phyloP scores from a whole-genome alignment of 2,888 invertebrate genomes.

The Agrochola litura region DNA sequence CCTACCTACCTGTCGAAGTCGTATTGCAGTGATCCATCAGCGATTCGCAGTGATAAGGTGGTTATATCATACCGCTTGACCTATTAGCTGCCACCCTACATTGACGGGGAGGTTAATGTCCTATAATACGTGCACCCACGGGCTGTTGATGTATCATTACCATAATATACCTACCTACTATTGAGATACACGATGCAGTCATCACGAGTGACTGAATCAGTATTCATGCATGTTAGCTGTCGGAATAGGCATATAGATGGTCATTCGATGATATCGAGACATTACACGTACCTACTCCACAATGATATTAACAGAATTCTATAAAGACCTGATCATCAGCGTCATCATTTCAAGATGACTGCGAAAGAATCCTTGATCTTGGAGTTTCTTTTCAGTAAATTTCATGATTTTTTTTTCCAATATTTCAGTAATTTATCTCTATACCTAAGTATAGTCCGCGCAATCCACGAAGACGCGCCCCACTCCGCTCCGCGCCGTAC shows the following conservation, averaged over 20 bases:
- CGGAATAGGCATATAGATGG: neutral
- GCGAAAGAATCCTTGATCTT: neutral
- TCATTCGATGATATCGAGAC: neutral
- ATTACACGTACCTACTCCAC: too few species aligned
- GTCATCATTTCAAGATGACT: neutral
- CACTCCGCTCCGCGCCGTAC: too few species aligned
- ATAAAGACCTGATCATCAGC: neutral
- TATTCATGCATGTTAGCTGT: slow-evolving; percentile 10
- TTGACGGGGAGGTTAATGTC: slow-evolving; percentile 17
- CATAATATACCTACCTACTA: neutral
- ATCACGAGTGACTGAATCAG: slow-evolving; percentile 9
- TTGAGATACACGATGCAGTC: slow-evolving; percentile 4
- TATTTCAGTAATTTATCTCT: neutral
- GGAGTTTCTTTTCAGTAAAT: neutral
- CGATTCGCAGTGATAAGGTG: slow-evolving; percentile 3
- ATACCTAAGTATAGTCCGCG: too few species aligned
- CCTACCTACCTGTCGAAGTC: neutral
- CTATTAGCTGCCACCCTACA: slow-evolving; percentile 25
- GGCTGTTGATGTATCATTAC: slow-evolving; percentile 10
- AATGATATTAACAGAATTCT: neutral
- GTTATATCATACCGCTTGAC: slow-evolving; percentile 34
- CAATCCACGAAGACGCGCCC: too few species aligned
- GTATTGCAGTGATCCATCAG: slow-evolving; percentile 1
- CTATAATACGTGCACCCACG: slow-evolving; percentile 11
- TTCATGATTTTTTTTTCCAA: neutral